Conservation (phyloP, 2,888 invertebrate genomes). For the Polyploca ridens region DNA sequence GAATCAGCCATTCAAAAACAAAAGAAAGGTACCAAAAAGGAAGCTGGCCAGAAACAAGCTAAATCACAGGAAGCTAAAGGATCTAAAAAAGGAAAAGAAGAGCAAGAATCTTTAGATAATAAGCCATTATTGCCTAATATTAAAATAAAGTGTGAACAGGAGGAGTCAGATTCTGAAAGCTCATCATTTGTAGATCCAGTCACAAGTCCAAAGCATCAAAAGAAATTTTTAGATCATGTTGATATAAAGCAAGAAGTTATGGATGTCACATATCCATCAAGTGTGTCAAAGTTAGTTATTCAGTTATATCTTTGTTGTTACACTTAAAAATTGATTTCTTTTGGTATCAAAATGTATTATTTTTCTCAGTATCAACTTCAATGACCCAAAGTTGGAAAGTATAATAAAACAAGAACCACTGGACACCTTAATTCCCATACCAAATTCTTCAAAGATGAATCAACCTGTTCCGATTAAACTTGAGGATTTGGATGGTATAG, state of each 20-base stretch:
- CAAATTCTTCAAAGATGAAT: conserved; percentile 51
- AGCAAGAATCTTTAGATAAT: conserved; percentile 59
- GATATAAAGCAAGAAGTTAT: conserved; percentile 71
- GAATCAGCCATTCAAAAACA: conserved; percentile 62
- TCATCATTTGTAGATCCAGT: conserved; percentile 75
- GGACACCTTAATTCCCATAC: conserved; percentile 49
- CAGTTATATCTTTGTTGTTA: conserved; percentile 9
- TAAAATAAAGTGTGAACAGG: conserved; percentile 74
- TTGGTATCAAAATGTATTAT: conserved; percentile 14
- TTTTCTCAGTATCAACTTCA: conserved; percentile 53
- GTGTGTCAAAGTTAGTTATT: conserved; percentile 54
- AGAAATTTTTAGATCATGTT: conserved; percentile 60
- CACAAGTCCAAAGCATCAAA: conserved; percentile 71
- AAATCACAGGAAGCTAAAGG: conserved; percentile 53
- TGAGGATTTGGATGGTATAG: conserved; percentile 80
- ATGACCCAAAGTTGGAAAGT: conserved; percentile 60
- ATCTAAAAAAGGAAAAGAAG: conserved; percentile 67
- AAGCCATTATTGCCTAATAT: conserved; percentile 72
- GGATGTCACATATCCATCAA: conserved; percentile 58
- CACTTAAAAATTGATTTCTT: conserved; percentile 3
- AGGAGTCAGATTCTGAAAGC: conserved; percentile 79
- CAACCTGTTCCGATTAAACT: conserved; percentile 77
- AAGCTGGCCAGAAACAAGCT: conserved; percentile 49
- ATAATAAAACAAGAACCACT: conserved; percentile 71
- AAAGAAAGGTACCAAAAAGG: conserved; percentile 66